Evolutionary conservation across 2,888 invertebrate species (phyloP), one percentile per base, ranked within the genome.

Genomic region (Pteria penguin): DNA sequence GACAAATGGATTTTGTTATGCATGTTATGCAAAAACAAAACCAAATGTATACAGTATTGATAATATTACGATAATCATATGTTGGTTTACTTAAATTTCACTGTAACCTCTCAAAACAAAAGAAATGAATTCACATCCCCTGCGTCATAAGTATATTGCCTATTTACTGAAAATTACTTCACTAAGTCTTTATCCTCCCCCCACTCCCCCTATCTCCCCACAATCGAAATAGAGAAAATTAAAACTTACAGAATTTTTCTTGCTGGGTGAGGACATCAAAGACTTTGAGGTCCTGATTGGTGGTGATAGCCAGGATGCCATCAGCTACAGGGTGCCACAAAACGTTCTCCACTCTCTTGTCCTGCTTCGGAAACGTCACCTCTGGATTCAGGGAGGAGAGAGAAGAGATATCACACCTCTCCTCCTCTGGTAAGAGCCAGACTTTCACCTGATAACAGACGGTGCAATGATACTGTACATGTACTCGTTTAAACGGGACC

Each of bases 281-380:
- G 36, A 98, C 92, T 8, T 96, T 95, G 33, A 97, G 93, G 84
- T 95, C 95, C 27, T 95, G 96, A 65, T 95, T 96, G 0, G 96
- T 96, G 0, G 97, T 95, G 14, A 96, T 96, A 87, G 97, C 96
- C 57, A 98, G 93, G n/a, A 98, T 93, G 72, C 95, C 96, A 90
- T 97, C 97, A 2, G 97, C 97, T 8, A 96, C 95, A 0, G 98
- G 97, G 92, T 98, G 97, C 93, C 97, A 98, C 31, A 96, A 95
- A 0, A 98, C 96, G 32, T 96, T 96, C 92, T 98, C 98, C 0
- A 98, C 96, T 73, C 97, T 94, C 29, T 83, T 80, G 95, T 97
- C 96, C 86, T 96, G 95, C 88, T 96, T 96, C 90, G 87, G 84
- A 22, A 89, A 72, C 4, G 63, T 45, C 11, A 76, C 61, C 2